A percentile compares a stretch with the other conserved stretches of the same genome.
Evolutionary conservation across 2,113 vertebrate species (phyloP).

Genomic region (Thamnaconus septentrionalis): DNA sequence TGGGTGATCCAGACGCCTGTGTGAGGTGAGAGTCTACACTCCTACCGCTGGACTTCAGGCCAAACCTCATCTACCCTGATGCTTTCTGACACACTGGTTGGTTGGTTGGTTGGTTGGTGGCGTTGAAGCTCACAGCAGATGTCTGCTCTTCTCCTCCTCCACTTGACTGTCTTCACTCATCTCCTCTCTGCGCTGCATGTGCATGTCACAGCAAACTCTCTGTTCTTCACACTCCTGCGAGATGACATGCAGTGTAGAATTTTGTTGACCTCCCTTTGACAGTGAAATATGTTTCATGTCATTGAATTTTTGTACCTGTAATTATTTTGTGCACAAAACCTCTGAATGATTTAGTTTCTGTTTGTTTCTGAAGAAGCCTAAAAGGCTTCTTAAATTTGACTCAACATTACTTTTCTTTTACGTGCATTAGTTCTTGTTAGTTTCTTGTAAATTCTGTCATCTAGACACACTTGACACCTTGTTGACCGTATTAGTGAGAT

Average conservation of each 20-base stretch:
- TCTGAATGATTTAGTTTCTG: background rate
- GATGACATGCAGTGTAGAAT: too few species aligned
- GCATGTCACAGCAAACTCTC: conserved; percentile 6
- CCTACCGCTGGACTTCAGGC: conserved; percentile 1
- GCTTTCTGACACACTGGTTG: background rate
- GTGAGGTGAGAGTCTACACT: background rate
- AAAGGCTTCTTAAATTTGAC: conserved; percentile 20
- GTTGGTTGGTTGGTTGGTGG: background rate
- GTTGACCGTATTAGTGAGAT: conserved; percentile 24
- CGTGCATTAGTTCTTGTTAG: conserved; percentile 8
- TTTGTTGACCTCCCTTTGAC: too few species aligned
- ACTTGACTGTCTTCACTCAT: background rate
- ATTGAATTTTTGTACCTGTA: background rate
- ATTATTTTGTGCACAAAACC: conserved; percentile 37
- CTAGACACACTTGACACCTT: conserved; percentile 17
- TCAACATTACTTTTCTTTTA: background rate
- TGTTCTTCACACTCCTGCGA: too few species aligned
- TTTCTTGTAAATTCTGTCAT: conserved; percentile 17
- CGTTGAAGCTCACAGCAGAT: background rate
- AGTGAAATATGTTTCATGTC: too few species aligned
- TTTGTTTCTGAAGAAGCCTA: background rate
- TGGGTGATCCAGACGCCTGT: background rate
- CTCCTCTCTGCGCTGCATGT: background rate
- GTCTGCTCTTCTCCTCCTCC: background rate
- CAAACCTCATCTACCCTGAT: background rate